Evolutionary conservation across 1,140 invertebrate genomes (phyloP), one percentile per base, ranked within the genome.

Genomic region (Platyscapa corneri): DNA sequence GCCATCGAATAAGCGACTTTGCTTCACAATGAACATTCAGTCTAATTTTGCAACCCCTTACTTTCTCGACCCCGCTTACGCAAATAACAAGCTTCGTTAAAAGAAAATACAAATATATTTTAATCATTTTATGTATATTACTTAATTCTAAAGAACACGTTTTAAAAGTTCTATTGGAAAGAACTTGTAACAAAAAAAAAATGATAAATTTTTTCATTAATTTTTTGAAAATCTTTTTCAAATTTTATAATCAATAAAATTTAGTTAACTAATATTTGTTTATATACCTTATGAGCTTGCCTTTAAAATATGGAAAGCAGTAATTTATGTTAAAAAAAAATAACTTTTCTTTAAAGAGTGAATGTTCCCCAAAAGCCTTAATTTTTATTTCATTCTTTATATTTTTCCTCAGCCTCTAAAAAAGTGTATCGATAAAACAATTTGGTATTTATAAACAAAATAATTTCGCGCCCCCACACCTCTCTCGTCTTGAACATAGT

Each of bases 121-220:
- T 37, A 90, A 89, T 87, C 87, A 80, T 79, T 93, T 37, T 89
- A 89, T 37, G 89, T 93, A 83, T 93, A 91, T 82, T 65, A 93
- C 91, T 89, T 87, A 90, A 92, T 67, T 93, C 92, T 83, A 89
- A 90, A 32, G 90, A 92, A 53, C 89, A 93, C 83, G 90, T 93
- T 74, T 90, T 91, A 65, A 90, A 89, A 87, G 89, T 91, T 76
- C 86, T 93, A 65, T 87, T 93, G 16, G 90, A 89, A 86, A 88
- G 90, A 89, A 83, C 85, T 89, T 49, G 87, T 83, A 16, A 87
- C 87, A 14, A 86, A 90, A 75, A 87, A 89, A 81, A 88, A 89
- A 82, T 83, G 56, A 27, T 86, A 90, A 87, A 89, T 93, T 85
- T 91, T 77, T 83, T 83, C 88, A 8, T 86, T 85, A 80, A 89